Base-by-base conservation (phyloP, 2,888 invertebrate species). In the Drosophila sordidula region DNA sequence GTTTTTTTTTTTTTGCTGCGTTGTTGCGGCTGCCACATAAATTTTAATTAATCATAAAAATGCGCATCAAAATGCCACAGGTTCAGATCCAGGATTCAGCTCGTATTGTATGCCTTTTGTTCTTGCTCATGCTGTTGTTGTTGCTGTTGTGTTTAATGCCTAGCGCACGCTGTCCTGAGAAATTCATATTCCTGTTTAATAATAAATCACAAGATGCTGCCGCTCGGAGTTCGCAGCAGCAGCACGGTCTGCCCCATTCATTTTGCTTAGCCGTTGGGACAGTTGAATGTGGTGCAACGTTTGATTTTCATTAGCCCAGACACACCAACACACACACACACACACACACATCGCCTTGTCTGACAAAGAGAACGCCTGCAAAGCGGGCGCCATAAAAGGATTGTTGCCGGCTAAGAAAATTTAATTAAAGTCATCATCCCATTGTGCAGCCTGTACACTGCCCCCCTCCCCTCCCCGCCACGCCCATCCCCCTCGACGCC, bases 41-140 rank as follows among this genome's bases (percentile, higher is more conserved):
- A 84, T 88, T 84, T 88, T 88, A 84, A 84, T 84, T 88, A 88
- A 86, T 88, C 86, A 86, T 88, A 82, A 88, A 84, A 84, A 75
- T 75, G 74, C 51, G 68, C 86, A 82, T 85, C 82, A 82, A 87
- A 87, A 75, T 71, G 69, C 73, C 67, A 82, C 88, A 83, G 85
- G 82, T 81, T 66, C 59, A 16, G 66, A 11, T 16, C 39, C 45
- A 41, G 56, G 45, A 32, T 42, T 61, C 32, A 9, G 41, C 49
- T 42, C 34, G 42, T 38, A 54, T 38, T 51, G 63, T 61, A 16
- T 69, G 38, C 59, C 45, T 61, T 51, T 44, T 29, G 39, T 32
- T 38, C 25, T 16, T 42, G 41, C 26, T 41, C n/a, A 1, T 16
- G 22, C n/a, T 56, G 25, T 22, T 55, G 32, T 12, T 52, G 16